Evolutionary conservation across 1,140 invertebrate genomes (phyloP).

Genomic region (Antheraea mylitta): DNA sequence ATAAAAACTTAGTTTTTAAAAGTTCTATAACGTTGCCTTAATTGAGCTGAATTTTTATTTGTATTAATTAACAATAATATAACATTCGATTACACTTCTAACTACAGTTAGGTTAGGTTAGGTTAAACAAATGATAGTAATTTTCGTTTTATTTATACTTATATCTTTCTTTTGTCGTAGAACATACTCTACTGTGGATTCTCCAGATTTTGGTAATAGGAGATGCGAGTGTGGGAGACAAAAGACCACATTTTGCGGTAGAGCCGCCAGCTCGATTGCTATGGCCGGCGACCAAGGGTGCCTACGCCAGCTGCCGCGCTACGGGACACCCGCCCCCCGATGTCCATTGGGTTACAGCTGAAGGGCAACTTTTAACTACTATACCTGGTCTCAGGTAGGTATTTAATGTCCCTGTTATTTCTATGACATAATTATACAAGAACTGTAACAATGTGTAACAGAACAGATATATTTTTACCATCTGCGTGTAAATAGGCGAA

Average conservation of each 20-base stretch:
- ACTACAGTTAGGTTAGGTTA: background rate
- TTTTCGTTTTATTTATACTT: background rate
- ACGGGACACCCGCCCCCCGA: slow-evolving; percentile 61
- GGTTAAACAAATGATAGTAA: background rate
- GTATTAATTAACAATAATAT: too few relatives aligned
- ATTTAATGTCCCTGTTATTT: background rate
- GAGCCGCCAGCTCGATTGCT: slow-evolving; percentile 63
- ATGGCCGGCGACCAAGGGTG: slow-evolving; percentile 62
- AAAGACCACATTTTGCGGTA: slow-evolving; percentile 57
- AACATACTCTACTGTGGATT: background rate
- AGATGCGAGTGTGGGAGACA: slow-evolving; percentile 53
- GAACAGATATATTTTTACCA: too few relatives aligned
- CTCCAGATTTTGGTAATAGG: slow-evolving; percentile 33
- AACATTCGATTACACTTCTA: too few relatives aligned
- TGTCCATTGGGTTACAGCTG: slow-evolving; percentile 66
- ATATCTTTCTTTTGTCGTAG: background rate
- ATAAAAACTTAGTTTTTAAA: too few relatives aligned
- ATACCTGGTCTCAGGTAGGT: slow-evolving; percentile 63
- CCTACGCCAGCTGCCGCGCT: slow-evolving; percentile 55
- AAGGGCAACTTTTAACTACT: slow-evolving; percentile 63
- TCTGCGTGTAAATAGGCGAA: too few relatives aligned
- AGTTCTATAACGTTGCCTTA: too few relatives aligned
- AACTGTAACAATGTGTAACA: too few relatives aligned
- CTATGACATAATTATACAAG: too few relatives aligned
- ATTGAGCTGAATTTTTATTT: too few relatives aligned